phyloP scores from a whole-genome alignment of 2,797 vertebrate species.

The Rhynchonycteris naso region DNA sequence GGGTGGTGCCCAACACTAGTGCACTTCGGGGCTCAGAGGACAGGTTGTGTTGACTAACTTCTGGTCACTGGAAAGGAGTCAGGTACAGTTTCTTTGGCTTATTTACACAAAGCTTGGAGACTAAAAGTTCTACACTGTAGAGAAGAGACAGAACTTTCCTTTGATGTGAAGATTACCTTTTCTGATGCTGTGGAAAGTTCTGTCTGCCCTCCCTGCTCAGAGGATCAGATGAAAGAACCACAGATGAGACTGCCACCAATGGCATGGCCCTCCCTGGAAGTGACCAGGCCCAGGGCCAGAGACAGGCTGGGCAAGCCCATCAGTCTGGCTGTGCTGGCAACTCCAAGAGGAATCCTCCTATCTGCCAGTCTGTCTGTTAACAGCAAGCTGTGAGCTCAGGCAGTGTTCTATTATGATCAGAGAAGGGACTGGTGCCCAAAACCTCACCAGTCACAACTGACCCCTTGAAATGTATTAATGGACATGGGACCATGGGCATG shows the following conservation, averaged over 20 bases:
- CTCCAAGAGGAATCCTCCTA: no score
- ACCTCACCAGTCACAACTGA: not conserved
- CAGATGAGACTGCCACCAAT: not conserved
- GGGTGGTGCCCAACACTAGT: not conserved
- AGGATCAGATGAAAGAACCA: not conserved
- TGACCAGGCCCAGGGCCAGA: not conserved
- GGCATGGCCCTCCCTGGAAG: no score
- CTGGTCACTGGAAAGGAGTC: not conserved
- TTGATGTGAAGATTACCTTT: not conserved
- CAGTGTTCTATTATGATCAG: not conserved
- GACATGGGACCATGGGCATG: rapidly evolving
- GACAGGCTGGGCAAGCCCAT: rapidly evolving
- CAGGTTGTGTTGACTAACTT: not conserved
- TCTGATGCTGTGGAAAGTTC: constrained; percentile 55
- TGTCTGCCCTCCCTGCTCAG: not conserved
- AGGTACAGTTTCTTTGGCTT: not conserved
- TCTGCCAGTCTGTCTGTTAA: rapidly evolving
- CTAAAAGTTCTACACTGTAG: not conserved
- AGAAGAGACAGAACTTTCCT: not conserved
- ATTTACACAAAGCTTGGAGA: not conserved
- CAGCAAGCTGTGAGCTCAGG: not conserved
- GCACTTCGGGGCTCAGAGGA: not conserved
- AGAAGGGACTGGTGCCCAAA: not conserved
- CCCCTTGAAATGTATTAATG: no score
- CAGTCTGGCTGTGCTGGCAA: not conserved